phyloP scores from a whole-genome alignment of 2,888 invertebrate genomes.

The Nephrocerus scutellatus region DNA sequence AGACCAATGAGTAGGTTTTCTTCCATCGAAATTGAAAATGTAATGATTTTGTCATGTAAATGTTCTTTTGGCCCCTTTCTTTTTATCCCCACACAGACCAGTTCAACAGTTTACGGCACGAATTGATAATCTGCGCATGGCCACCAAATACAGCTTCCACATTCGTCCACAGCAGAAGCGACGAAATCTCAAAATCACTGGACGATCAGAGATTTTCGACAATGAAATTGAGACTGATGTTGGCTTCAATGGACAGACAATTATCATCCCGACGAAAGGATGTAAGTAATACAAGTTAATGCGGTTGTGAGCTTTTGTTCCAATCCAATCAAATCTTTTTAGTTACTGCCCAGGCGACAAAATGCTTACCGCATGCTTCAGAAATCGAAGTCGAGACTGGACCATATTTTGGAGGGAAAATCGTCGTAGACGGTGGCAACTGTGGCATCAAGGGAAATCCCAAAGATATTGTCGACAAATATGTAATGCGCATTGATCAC shows the following conservation, averaged over 20 bases:
- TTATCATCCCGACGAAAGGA: conserved; percentile 74
- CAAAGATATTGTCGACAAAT: conserved; percentile 63
- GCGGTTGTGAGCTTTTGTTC: conserved; percentile 1
- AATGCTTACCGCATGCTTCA: conserved; percentile 71
- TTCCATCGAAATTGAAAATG: background rate
- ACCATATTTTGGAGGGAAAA: conserved; percentile 71
- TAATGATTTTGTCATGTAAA: conserved; percentile 11
- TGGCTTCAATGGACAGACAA: conserved; percentile 57
- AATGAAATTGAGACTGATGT: conserved; percentile 48
- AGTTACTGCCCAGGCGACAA: conserved; percentile 76
- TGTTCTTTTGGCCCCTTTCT: conserved; percentile 4
- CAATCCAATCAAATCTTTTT: conserved; percentile 19
- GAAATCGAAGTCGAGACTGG: conserved; percentile 79
- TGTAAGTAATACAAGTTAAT: conserved; percentile 54
- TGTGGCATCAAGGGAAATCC: conserved; percentile 71
- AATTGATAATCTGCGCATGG: conserved; percentile 68
- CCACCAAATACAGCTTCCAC: conserved; percentile 74
- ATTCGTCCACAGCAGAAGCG: conserved; percentile 56
- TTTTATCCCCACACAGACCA: conserved; percentile 33
- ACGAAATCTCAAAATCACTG: conserved; percentile 47
- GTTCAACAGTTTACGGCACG: conserved; percentile 53
- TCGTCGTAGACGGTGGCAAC: conserved; percentile 64
- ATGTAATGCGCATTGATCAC: conserved; percentile 68
- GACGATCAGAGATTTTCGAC: conserved; percentile 46
- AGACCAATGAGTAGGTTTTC: conserved; percentile 15